Base-by-base conservation (phyloP, 2,888 invertebrate species). In the Ennomos erosarius region DNA sequence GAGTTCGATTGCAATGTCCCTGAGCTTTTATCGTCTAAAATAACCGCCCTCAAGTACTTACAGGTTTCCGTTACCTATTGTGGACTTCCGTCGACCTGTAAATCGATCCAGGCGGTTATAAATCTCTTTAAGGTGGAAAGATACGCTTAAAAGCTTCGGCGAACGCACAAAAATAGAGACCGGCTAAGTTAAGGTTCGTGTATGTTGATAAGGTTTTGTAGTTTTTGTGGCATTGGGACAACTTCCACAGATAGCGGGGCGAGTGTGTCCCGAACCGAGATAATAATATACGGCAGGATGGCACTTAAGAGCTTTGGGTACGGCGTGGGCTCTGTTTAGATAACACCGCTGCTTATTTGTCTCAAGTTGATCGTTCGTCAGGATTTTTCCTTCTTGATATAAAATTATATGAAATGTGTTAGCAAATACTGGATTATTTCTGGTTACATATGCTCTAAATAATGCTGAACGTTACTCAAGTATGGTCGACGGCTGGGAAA, bases 101-200 rank as follows among this genome's bases (percentile, higher is more conserved):
- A 85, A 60, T 87, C 79, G 85, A 81, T 81, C 78, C 83, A 81
- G 81, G 79, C 82, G 75, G 82, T 82, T 84, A 87, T 90, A 91
- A 90, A 91, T 90, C 87, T 84, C 76, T 56, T 53, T 70, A 75
- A 77, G 78, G 77, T 74, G 77, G 82, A 77, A 82, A 79, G 81
- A 90, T 92, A 90, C 81, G 86, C 85, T 76, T 91, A 88, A 91
- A 89, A 91, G 90, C 87, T 82, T 87, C 84, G 82, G 68, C 74
- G 83, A 79, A 78, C 68, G 71, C 78, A 79, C 87, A 84, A 88
- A 90, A 90, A 88, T 88, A 85, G 83, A 84, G 85, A 71, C 81
- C 82, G 80, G 73, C 77, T 90, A 92, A 92, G 90, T 88, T 79
- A 82, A 87, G 86, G 88, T 90, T 84, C 89, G 85, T 92, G 92